phyloP scores from a whole-genome alignment of 2,888 invertebrate species.

The Agonopterix heracliana region DNA sequence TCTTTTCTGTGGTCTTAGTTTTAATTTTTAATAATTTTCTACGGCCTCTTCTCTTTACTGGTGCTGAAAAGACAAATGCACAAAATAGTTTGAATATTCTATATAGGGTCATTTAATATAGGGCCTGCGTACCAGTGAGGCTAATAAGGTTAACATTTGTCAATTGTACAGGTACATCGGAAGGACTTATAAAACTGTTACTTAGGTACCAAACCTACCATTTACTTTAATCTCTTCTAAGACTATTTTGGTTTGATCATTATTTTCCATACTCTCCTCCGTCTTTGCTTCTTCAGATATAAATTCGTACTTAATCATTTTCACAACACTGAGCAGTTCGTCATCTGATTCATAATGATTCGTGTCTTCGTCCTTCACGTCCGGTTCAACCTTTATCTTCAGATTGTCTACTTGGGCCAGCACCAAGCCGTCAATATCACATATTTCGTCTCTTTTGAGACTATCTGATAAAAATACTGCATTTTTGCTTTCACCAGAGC shows the following conservation, averaged over 20 bases:
- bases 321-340: conserved; percentile 48
- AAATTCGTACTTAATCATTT: conserved; percentile 41
- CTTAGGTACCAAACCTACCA: conserved; percentile 25
- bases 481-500: neutral
- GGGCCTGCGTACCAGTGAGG: too few relatives aligned
- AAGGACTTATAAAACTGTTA: too few relatives aligned
- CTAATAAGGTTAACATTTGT: too few relatives aligned
- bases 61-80: conserved; percentile 17
- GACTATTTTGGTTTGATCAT: conserved; percentile 23
- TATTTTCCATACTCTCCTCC: too few relatives aligned
- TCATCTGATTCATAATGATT: conserved; percentile 38
- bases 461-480: neutral
- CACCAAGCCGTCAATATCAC: neutral
- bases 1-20: conserved; percentile 9
- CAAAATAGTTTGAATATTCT: neutral
- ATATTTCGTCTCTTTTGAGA: neutral
- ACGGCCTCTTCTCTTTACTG: conserved; percentile 23
- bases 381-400: conserved; percentile 12
- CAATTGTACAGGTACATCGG: too few relatives aligned
- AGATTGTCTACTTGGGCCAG: neutral
- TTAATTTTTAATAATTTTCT: conserved; percentile 17
- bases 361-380: conserved; percentile 17
- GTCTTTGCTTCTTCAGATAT: conserved; percentile 16
- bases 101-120: too few relatives aligned
- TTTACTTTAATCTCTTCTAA: conserved; percentile 33